These are phyloP conservation scores for Pseudois nayaur DNA, from an alignment of 2,113 vertebrate species.

Conservation along the genomic window DNA sequence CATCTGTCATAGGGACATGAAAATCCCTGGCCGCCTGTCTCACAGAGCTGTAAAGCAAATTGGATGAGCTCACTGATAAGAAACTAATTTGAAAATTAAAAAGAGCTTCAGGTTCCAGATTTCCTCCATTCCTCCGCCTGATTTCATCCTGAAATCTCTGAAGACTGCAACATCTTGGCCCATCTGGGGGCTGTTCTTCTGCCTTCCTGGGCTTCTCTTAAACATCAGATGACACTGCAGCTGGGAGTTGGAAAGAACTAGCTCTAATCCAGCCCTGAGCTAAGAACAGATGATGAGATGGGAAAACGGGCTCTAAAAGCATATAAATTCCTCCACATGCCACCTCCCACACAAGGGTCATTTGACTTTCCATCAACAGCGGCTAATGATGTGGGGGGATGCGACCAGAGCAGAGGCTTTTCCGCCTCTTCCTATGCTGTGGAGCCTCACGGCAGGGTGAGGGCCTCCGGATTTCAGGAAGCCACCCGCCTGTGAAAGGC, in stretches of 20 bases:
- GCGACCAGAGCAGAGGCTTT: accelerated
- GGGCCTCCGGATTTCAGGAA: background rate
- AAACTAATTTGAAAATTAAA: background rate
- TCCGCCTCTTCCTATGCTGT: background rate
- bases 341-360: background rate
- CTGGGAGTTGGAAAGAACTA: background rate
- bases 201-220: background rate
- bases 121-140: background rate
- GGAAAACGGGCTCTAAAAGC: background rate
- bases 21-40: background rate
- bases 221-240: background rate
- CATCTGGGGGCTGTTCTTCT: background rate
- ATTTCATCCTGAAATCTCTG: background rate
- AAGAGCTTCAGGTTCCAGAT: background rate
- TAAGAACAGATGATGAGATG: background rate
- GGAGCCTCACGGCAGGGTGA: accelerated
- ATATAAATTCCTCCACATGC: background rate
- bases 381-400: background rate
- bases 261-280: background rate
- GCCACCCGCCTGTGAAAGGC: background rate
- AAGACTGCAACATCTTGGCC: background rate
- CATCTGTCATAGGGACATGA: background rate
- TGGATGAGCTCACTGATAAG: background rate
- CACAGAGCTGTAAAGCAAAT: background rate
- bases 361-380: background rate